These are phyloP conservation scores for Tetraneura akinire DNA, from an alignment of 1,140 invertebrate species.

Conservation along the genomic window DNA sequence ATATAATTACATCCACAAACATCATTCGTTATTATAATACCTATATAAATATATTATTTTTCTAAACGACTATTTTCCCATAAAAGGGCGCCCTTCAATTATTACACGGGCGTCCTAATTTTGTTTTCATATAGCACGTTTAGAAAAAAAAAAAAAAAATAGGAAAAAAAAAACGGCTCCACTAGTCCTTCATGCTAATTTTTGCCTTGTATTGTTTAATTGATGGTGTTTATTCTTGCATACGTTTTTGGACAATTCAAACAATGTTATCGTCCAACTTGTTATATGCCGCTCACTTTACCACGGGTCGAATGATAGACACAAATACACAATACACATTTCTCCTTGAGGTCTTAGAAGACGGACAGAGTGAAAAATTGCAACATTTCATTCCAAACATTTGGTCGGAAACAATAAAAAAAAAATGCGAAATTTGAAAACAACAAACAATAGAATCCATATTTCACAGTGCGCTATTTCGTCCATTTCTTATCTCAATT, in stretches of 20 bases:
- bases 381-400: not conserved
- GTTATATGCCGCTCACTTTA: conserved; percentile 1
- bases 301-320: conserved; percentile 16
- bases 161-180: conserved; percentile 12
- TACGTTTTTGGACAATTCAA: not conserved
- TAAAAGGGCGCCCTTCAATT: conserved; percentile 32
- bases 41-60: not conserved
- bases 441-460: too few relatives aligned
- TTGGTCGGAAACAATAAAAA: not conserved
- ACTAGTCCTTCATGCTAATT: conserved; percentile 28
- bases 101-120: not conserved
- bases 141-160: too few relatives aligned
- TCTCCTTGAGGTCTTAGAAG: conserved; percentile 6
- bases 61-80: not conserved
- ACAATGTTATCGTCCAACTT: conserved; percentile 31
- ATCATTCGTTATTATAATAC: not conserved
- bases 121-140: not conserved
- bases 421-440: too few relatives aligned
- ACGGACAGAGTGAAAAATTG: not conserved
- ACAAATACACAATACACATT: not conserved
- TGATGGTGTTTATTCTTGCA: conserved; percentile 26
- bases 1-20: not conserved
- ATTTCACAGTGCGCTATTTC: too few relatives aligned
- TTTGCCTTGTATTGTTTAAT: conserved; percentile 29
- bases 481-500: too few relatives aligned